These are phyloP conservation scores for Urocynchramus pylzowi DNA, from an alignment of 2,113 vertebrate species.

Conservation along the genomic window DNA sequence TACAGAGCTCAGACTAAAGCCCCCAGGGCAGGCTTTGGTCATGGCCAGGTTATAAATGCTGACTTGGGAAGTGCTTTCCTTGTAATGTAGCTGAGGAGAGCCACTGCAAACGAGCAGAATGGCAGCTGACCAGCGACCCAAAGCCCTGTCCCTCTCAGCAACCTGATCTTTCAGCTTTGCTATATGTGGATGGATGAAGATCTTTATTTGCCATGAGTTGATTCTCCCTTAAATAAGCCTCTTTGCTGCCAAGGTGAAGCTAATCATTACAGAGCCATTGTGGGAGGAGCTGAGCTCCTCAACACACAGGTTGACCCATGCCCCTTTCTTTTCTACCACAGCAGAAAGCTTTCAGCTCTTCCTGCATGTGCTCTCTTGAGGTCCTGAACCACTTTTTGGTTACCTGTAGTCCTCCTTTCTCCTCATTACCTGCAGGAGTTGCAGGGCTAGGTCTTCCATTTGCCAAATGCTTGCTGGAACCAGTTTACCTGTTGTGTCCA, in stretches of 20 bases:
- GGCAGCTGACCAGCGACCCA: background rate
- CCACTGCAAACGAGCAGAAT: background rate
- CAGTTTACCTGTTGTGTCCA: background rate
- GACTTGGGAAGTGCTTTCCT: background rate
- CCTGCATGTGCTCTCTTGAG: background rate
- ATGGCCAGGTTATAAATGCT: background rate
- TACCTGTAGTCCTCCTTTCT: background rate
- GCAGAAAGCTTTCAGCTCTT: background rate
- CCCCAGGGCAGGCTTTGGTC: background rate
- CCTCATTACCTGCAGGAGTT: background rate
- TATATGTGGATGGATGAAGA: background rate
- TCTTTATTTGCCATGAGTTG: background rate
- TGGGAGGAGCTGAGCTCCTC: background rate
- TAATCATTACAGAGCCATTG: background rate
- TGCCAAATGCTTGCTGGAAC: background rate
- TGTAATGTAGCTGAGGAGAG: background rate
- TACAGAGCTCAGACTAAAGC: background rate
- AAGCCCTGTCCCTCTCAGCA: background rate
- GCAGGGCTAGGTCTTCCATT: background rate
- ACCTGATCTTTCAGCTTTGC: background rate
- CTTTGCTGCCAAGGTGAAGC: background rate
- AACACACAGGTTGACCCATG: background rate
- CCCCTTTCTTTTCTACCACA: background rate
- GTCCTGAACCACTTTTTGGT: background rate
- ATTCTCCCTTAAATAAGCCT: background rate